A percentile compares a stretch with the other conserved stretches of the same genome.
phyloP scores from a whole-genome alignment of 1,140 invertebrate species.

The Rhopalosiphum maidis region DNA sequence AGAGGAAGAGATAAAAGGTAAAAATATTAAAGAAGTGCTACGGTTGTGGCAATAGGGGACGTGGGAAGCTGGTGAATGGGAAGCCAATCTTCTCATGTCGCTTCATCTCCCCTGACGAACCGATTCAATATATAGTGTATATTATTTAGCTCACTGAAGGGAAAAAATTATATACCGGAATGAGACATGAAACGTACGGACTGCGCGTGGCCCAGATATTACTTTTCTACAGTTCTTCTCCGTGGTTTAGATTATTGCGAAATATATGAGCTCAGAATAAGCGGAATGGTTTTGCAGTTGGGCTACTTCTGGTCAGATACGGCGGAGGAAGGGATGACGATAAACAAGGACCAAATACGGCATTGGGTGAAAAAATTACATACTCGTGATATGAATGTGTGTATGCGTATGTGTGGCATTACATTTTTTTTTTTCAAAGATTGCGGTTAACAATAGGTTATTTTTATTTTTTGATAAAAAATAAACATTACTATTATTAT shows the following conservation, averaged over 20 bases:
- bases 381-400: neutral
- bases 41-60: too few species aligned
- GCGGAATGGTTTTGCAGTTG: neutral
- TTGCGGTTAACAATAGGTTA: neutral
- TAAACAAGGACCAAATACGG: neutral
- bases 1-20: conserved; percentile 24
- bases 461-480: neutral
- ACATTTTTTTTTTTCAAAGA: neutral
- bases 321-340: too few species aligned
- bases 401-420: neutral
- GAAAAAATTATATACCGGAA: conserved; percentile 52
- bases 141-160: conserved; percentile 38
- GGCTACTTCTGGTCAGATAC: neutral
- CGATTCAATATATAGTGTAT: conserved; percentile 43
- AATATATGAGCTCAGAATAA: neutral
- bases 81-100: conserved; percentile 37
- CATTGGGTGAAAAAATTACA: neutral
- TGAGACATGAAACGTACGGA: conserved; percentile 24
- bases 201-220: conserved; percentile 33
- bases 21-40: conserved; percentile 21
- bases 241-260: conserved; percentile 32
- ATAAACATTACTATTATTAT: neutral
- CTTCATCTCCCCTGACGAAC: neutral
- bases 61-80: neutral
- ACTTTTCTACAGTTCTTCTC: conserved; percentile 40